Evolutionary conservation across 2,113 vertebrate species (phyloP).

Genomic region (Cervus canadensis): DNA sequence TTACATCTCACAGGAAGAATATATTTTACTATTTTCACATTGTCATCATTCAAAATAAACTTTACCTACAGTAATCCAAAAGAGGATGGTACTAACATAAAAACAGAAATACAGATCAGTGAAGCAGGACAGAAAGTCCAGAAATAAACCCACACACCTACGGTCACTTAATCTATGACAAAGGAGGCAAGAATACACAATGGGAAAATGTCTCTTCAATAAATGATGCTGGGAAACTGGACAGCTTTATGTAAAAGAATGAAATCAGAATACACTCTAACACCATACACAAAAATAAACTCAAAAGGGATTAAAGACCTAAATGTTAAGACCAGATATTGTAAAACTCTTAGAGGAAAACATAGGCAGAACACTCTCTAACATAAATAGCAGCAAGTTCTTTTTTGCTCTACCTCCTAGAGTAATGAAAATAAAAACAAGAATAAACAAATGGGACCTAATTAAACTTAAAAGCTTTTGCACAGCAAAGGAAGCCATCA

Average conservation of each 20-base stretch:
- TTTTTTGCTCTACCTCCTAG: neutral
- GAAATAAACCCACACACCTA: neutral
- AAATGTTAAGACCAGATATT: neutral
- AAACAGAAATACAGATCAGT: neutral
- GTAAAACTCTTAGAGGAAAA: neutral
- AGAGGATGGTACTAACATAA: neutral
- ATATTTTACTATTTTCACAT: conserved; percentile 80
- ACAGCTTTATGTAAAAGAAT: neutral
- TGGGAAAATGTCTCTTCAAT: neutral
- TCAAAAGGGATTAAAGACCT: neutral
- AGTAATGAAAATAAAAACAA: neutral
- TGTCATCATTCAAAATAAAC: conserved; percentile 80
- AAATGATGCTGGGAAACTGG: neutral
- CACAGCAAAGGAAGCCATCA: neutral
- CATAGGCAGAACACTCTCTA: neutral
- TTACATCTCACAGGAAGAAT: conserved; percentile 80
- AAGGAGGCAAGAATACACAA: neutral
- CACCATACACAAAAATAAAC: neutral
- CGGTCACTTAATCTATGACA: neutral
- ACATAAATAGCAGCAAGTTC: neutral
- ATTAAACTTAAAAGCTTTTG: neutral
- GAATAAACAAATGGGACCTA: neutral
- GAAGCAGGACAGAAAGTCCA: neutral
- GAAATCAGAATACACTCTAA: neutral
- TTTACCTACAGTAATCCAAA: neutral